Evolutionary conservation across 2,888 invertebrate genomes (phyloP), one percentile per base, ranked within the genome.

Genomic region (Drosophila quasianomalipes): DNA sequence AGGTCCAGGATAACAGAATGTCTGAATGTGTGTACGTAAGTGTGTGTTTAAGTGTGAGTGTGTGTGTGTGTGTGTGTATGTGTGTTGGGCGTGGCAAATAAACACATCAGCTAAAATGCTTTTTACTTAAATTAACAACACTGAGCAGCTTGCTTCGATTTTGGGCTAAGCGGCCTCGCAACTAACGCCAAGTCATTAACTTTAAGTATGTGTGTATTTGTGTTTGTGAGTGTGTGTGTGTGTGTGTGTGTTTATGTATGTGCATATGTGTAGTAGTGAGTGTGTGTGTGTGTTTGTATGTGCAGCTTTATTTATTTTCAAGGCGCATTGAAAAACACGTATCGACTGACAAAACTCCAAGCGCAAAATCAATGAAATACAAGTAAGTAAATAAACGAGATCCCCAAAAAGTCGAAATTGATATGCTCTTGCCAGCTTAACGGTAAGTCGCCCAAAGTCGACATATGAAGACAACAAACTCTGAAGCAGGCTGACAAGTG

Each of bases 61-160:
- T 69, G 60, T 47, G 57, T 69, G 52, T 66, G 39, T 47, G 30
- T 19, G 59, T 51, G 31, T 57, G 39, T 51, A 22, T 61, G 60
- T 59, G 14, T 76, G 73, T 33, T 53, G 65, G 90, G 90, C 83
- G 90, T 87, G 90, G 90, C 87, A 89, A 89, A 89, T 89, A 87
- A 87, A 87, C 88, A 89, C 90, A 89, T 88, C 88, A 85, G 77
- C 83, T 77, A 77, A 89, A 89, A 85, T 88, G 87, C 88, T 87
- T 84, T 87, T 87, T 88, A 89, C 90, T 89, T 88, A 88, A 87
- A 87, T 89, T 89, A 87, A 89, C 84, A 89, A 77, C 74, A 71
- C 68, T 51, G 59, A 89, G 78, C 85, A 85, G 89, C 83, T 82
- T 85, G 83, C 80, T 66, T 70, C 74, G 77, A 65, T 76, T 83